Evolutionary conservation across 2,113 vertebrate species (phyloP).

Genomic region (Muscicapa adusta): DNA sequence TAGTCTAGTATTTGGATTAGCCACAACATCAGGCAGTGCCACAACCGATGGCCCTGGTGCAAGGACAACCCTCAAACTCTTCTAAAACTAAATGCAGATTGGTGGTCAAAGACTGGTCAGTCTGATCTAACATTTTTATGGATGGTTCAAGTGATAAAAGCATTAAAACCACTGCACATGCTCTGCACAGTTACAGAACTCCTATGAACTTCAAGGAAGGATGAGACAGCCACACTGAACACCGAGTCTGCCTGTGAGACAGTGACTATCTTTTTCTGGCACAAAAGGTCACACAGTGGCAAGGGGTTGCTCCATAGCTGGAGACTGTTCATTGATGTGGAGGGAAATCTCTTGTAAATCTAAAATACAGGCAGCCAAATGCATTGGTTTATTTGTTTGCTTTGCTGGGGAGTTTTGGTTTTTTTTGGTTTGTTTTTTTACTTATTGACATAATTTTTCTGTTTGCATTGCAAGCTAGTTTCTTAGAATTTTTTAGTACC

Average conservation of each 20-base stretch:
- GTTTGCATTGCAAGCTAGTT: not conserved
- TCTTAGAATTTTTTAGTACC: not conserved
- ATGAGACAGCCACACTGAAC: not conserved
- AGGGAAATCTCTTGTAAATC: not conserved
- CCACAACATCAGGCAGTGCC: not conserved
- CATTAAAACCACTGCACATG: not conserved
- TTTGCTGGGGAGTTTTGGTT: not conserved
- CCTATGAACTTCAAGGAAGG: not conserved
- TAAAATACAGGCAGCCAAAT: not conserved
- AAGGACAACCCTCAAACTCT: not conserved
- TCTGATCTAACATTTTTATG: not conserved
- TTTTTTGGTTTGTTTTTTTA: not conserved
- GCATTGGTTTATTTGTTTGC: not conserved
- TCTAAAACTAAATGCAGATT: not conserved
- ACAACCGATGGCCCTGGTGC: not conserved
- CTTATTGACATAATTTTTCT: not conserved
- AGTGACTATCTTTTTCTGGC: not conserved
- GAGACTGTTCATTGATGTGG: not conserved
- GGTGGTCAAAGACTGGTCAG: not conserved
- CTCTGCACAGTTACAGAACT: not conserved
- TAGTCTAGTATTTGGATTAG: not conserved
- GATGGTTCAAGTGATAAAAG: not conserved
- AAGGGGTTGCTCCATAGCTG: not conserved
- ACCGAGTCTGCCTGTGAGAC: not conserved
- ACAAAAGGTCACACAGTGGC: not conserved